Conservation (phyloP, 2,797 vertebrate genomes). For the Synanceia verrucosa region DNA sequence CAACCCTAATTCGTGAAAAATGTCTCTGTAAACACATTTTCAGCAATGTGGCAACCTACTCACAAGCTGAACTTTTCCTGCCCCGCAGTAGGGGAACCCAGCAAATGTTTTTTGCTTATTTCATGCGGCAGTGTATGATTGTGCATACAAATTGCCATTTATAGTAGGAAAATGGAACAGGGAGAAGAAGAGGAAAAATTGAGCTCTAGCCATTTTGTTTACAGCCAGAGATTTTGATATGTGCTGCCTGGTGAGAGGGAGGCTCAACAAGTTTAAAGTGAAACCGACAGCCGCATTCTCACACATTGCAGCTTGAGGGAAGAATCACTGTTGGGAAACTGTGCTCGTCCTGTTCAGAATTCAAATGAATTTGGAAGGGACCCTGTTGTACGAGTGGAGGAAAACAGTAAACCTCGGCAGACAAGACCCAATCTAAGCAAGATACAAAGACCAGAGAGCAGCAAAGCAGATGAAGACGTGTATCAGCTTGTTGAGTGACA, state of each 20-base stretch:
- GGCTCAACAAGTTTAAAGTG: conserved; percentile 67
- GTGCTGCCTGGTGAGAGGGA: conserved; percentile 54
- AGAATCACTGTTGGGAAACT: conserved; percentile 65
- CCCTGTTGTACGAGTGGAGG: conserved; percentile 40
- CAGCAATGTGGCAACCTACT: conserved; percentile 17
- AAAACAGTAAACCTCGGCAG: conserved; percentile 28
- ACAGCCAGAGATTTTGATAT: conserved; percentile 60
- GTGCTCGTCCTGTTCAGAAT: conserved; percentile 62
- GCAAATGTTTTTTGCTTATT: background rate
- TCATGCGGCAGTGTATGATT: conserved; percentile 4
- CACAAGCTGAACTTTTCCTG: conserved; percentile 25
- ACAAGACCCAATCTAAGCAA: conserved; percentile 17
- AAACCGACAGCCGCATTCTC: conserved; percentile 67
- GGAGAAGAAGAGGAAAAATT: conserved; percentile 5
- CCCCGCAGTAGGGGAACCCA: conserved; percentile 27
- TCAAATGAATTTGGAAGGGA: conserved; percentile 67
- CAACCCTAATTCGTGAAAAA: conserved; percentile 12
- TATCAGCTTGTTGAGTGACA: background rate
- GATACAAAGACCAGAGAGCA: conserved; percentile 3
- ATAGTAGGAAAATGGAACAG: conserved; percentile 12
- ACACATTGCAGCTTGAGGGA: conserved; percentile 57
- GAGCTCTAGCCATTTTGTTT: conserved; percentile 66
- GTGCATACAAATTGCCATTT: conserved; percentile 42
- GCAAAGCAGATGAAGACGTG: background rate
- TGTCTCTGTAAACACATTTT: conserved; percentile 34